A percentile compares a stretch with the other conserved stretches of the same genome.
Conservation (phyloP, 2,888 invertebrate species). For the Campopleginae sp. region DNA sequence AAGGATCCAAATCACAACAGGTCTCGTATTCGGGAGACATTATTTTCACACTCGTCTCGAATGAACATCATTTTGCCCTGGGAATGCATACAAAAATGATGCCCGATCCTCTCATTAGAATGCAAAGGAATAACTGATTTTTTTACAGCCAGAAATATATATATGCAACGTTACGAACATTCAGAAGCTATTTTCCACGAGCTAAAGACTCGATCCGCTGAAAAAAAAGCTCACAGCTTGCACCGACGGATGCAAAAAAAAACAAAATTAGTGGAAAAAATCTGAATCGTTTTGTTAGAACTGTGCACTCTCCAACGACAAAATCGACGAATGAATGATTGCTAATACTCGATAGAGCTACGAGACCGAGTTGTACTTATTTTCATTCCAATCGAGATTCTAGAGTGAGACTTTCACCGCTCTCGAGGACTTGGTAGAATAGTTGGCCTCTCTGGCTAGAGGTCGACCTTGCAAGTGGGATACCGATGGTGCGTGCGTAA, state of each 20-base stretch:
- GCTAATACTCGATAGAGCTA: background rate
- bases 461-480: conserved; percentile 62
- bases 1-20: too few species aligned
- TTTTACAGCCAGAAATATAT: too few species aligned
- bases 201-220: background rate
- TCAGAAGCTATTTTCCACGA: background rate
- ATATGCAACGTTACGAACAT: background rate
- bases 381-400: conserved; percentile 48
- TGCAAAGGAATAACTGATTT: background rate
- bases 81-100: background rate
- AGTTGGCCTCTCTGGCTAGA: conserved; percentile 45
- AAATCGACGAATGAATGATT: background rate
- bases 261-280: background rate
- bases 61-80: too few species aligned
- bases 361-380: conserved; percentile 3
- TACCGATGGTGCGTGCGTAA: conserved; percentile 45
- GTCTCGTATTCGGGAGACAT: too few species aligned
- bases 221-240: background rate
- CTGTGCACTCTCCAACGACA: background rate
- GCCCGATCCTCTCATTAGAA: background rate
- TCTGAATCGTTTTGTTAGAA: background rate
- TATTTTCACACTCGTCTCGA: too few species aligned
- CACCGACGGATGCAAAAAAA: background rate
- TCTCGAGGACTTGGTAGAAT: conserved; percentile 30
- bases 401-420: conserved; percentile 61